Percentiles rank a stretch among this genome's conserved stretches.
These are phyloP conservation scores for Morus bassanus DNA, from an alignment of 2,797 vertebrate genomes.

Conservation along the genomic window DNA sequence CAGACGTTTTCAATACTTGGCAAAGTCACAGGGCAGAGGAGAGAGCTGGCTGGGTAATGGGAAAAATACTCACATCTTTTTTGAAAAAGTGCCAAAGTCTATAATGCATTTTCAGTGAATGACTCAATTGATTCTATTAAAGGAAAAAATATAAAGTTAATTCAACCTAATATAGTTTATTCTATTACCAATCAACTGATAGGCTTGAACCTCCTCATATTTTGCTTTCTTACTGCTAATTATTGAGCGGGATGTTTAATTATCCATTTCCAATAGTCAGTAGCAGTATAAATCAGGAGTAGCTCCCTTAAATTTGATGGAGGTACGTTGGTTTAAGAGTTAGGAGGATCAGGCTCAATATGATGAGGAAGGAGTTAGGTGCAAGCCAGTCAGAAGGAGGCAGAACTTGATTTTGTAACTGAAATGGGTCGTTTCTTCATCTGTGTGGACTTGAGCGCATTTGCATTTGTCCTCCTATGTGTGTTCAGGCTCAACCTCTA, in stretches of 20 bases:
- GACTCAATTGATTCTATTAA: constrained; percentile 61
- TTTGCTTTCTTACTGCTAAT: neutral
- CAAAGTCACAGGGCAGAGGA: constrained; percentile 20
- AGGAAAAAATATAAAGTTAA: constrained; percentile 44
- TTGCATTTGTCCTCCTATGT: neutral
- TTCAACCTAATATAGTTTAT: constrained; percentile 24
- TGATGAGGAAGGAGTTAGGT: neutral
- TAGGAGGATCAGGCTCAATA: neutral
- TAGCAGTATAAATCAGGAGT: neutral
- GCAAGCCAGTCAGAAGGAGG: neutral
- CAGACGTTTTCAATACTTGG: constrained; percentile 44
- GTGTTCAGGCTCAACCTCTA: neutral
- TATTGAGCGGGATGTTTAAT: neutral
- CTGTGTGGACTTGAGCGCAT: neutral
- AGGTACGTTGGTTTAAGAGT: neutral
- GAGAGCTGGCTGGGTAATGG: constrained; percentile 59
- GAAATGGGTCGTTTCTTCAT: neutral
- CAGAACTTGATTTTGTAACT: neutral
- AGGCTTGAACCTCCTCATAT: neutral
- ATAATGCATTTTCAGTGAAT: constrained; percentile 65
- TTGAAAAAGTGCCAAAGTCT: constrained; percentile 63
- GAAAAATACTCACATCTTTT: constrained; percentile 61
- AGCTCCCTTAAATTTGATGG: neutral
- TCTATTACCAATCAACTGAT: neutral
- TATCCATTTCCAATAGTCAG: neutral